Percentiles rank a stretch among this genome's conserved stretches.
Evolutionary conservation across 2,797 vertebrate genomes (phyloP).

Genomic region (Sphaeramia orbicularis): DNA sequence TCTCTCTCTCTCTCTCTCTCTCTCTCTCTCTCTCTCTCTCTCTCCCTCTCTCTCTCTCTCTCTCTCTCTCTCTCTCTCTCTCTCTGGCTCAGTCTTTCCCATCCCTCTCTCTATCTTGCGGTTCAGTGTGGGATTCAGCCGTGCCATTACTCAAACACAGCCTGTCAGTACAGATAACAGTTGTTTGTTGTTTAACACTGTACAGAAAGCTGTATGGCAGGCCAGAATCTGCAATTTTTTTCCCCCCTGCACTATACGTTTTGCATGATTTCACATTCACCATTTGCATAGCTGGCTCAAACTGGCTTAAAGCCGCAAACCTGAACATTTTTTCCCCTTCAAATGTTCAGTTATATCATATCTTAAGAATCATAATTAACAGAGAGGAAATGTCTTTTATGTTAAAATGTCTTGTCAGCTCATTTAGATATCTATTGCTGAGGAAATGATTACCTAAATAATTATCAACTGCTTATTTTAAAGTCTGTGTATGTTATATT

Average conservation of each 20-base stretch:
- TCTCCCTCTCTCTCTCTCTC: conserved; percentile 13
- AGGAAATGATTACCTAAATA: conserved; percentile 25
- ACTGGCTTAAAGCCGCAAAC: conserved; percentile 28
- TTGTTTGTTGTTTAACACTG: conserved; percentile 73
- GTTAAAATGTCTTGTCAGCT: conserved; percentile 51
- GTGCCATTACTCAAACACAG: conserved; percentile 75
- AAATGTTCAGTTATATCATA: conserved; percentile 34
- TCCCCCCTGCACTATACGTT: conserved; percentile 11
- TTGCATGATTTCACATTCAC: conserved; percentile 47
- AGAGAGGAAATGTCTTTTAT: conserved; percentile 15
- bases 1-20: conserved; percentile 4
- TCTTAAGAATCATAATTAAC: conserved; percentile 54
- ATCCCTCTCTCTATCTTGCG: conserved; percentile 34
- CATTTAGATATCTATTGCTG: conserved; percentile 44
- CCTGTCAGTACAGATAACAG: conserved; percentile 68
- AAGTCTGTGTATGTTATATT: conserved; percentile 45
- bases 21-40: conserved; percentile 3
- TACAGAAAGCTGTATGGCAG: conserved; percentile 55
- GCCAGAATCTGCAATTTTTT: conserved; percentile 57
- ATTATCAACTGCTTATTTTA: conserved; percentile 30
- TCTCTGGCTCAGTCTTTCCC: background rate
- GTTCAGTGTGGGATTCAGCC: conserved; percentile 64
- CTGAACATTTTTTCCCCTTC: background rate
- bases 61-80: conserved; percentile 12
- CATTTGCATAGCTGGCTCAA: conserved; percentile 32